Evolutionary conservation across 2,888 invertebrate species (phyloP).

Genomic region (Chorisops tibialis): DNA sequence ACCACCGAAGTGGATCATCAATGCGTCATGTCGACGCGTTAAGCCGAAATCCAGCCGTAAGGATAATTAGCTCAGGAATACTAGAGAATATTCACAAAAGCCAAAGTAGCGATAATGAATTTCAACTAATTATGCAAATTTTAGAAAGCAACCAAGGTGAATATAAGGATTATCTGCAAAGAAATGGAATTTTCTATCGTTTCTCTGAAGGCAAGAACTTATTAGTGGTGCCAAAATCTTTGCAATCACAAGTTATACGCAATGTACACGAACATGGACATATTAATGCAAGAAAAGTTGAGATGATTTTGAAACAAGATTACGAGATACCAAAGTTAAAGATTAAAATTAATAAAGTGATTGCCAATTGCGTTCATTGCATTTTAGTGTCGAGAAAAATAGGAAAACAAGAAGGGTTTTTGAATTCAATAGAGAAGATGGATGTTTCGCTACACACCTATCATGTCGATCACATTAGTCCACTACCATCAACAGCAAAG

Average conservation of each 20-base stretch:
- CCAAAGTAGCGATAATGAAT: not conserved
- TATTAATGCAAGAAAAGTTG: slow-evolving; percentile 38
- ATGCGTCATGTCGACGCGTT: slow-evolving; percentile 11
- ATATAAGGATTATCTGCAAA: too few relatives aligned
- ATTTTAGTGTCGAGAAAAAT: slow-evolving; percentile 28
- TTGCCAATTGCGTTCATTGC: slow-evolving; percentile 25
- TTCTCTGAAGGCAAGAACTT: slow-evolving; percentile 7
- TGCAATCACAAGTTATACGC: slow-evolving; percentile 35
- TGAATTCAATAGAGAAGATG: slow-evolving; percentile 17
- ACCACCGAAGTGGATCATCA: not conserved
- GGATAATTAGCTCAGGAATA: not conserved
- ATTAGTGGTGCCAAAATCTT: slow-evolving; percentile 40
- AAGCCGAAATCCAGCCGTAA: slow-evolving; percentile 6
- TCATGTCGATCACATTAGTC: not conserved
- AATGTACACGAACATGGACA: slow-evolving; percentile 42
- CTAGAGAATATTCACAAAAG: not conserved
- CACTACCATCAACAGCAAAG: not conserved
- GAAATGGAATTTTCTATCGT: too few relatives aligned
- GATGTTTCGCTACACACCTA: not conserved
- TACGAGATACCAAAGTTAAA: not conserved
- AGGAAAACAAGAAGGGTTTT: slow-evolving; percentile 41
- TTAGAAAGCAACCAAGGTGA: too few relatives aligned
- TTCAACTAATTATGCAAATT: too few relatives aligned
- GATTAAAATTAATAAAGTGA: not conserved
- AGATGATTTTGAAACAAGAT: slow-evolving; percentile 32